Percentiles rank a stretch among this genome's conserved stretches.
Evolutionary conservation across 2,113 vertebrate genomes (phyloP).

Genomic region (Brevimyrus niger): DNA sequence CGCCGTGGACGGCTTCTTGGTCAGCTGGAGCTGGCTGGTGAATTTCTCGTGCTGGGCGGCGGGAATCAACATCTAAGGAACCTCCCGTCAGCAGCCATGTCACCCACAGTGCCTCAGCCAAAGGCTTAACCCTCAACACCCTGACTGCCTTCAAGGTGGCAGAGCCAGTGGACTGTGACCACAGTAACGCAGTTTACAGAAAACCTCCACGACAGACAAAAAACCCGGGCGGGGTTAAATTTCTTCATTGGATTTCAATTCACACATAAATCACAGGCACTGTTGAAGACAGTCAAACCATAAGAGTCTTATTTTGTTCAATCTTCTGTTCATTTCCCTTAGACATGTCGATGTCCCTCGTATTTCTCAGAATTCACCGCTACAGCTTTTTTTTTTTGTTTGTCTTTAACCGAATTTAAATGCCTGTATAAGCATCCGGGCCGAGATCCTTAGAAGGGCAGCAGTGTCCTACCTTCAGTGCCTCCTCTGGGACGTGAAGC

Average conservation of each 20-base stretch:
- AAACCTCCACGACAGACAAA: background rate
- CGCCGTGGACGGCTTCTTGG: constrained; percentile 71
- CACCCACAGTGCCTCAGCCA: too few relatives aligned
- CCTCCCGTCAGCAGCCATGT: background rate
- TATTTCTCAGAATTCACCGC: background rate
- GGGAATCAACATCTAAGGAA: background rate
- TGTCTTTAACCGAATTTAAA: background rate
- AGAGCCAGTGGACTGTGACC: background rate
- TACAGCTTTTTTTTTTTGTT: background rate
- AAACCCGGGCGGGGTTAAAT: background rate
- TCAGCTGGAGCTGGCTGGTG: constrained; percentile 89
- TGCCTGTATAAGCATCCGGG: background rate
- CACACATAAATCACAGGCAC: background rate
- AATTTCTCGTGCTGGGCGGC: constrained; percentile 90
- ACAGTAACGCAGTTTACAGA: background rate
- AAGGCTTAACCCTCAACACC: background rate
- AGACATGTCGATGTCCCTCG: background rate
- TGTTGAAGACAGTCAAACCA: background rate
- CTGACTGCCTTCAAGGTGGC: background rate
- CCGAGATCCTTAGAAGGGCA: background rate
- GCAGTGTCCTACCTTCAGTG: constrained; percentile 76
- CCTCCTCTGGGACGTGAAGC: constrained; percentile 94
- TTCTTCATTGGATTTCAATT: background rate
- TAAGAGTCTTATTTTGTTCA: background rate
- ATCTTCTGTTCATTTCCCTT: background rate